Conservation (phyloP, 1,140 invertebrate species). For the Cepaea nemoralis region DNA sequence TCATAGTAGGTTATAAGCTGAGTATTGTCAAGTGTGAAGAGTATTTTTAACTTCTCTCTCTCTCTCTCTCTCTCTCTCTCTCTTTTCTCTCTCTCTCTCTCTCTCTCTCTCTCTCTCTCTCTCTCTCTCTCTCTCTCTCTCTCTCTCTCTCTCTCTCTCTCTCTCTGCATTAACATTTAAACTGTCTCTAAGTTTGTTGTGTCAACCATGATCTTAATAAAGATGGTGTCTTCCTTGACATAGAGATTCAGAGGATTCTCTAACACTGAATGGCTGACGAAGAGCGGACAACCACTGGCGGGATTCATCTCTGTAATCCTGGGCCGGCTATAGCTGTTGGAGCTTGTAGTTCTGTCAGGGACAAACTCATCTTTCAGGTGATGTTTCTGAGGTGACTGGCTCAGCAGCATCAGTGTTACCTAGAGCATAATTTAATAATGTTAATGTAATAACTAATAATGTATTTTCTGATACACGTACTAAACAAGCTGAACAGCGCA, state of each 20-base stretch:
- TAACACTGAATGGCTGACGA: slow-evolving; percentile 54
- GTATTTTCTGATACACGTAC: too few species aligned
- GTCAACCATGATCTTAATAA: slow-evolving; percentile 62
- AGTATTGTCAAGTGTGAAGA: too few species aligned
- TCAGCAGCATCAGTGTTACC: slow-evolving; percentile 60
- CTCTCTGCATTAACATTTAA: too few species aligned
- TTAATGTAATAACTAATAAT: slow-evolving; percentile 42
- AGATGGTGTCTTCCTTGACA: slow-evolving; percentile 64
- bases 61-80: too few species aligned
- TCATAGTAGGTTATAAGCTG: too few species aligned
- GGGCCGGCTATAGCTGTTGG: slow-evolving; percentile 59
- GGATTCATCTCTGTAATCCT: slow-evolving; percentile 63
- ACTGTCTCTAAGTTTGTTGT: neutral
- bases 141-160: too few species aligned
- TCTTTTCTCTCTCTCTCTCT: too few species aligned
- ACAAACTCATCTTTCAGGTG: slow-evolving; percentile 63
- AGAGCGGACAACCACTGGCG: slow-evolving; percentile 64
- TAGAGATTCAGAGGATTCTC: slow-evolving; percentile 54
- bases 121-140: too few species aligned
- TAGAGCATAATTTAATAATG: slow-evolving; percentile 65
- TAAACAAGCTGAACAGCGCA: too few species aligned
- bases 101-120: too few species aligned
- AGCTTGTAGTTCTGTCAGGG: slow-evolving; percentile 59
- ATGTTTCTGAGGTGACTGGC: slow-evolving; percentile 55
- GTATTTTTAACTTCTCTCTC: too few species aligned